These are phyloP conservation scores for Ephestia elutella DNA, from an alignment of 1,140 invertebrate species.

Conservation along the genomic window DNA sequence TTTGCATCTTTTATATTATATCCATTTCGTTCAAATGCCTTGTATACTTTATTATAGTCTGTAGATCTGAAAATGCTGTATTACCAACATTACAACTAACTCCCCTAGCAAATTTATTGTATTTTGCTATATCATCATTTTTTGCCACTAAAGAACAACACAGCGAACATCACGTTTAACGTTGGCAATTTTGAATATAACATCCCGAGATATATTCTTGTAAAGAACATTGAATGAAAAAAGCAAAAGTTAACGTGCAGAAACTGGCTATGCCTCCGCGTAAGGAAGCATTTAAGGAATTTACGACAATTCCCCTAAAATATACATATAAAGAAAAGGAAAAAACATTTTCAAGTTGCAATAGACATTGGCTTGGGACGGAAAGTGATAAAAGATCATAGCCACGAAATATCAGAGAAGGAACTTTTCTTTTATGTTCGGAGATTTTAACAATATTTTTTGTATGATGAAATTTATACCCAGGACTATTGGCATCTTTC, in stretches of 20 bases:
- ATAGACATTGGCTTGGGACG: slow-evolving; percentile 15
- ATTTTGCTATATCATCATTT: background rate
- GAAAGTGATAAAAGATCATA: slow-evolving; percentile 24
- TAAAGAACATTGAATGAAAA: slow-evolving; percentile 16
- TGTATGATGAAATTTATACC: slow-evolving; percentile 4
- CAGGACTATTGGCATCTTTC: background rate
- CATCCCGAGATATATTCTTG: background rate
- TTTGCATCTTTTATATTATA: too few species aligned
- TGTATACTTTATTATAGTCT: too few species aligned
- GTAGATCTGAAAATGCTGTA: background rate
- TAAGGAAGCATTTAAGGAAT: slow-evolving; percentile 27
- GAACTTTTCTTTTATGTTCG: slow-evolving; percentile 16
- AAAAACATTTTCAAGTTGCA: slow-evolving; percentile 25
- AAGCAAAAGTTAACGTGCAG: slow-evolving; percentile 20
- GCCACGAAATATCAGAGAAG: slow-evolving; percentile 19
- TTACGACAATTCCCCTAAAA: slow-evolving; percentile 28
- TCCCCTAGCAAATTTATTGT: background rate
- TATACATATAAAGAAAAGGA: slow-evolving; percentile 25
- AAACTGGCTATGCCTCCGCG: slow-evolving; percentile 16
- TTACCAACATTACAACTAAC: background rate
- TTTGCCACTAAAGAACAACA: background rate
- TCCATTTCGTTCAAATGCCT: too few species aligned
- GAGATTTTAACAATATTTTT: slow-evolving; percentile 19
- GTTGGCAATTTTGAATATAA: background rate
- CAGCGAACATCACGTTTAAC: background rate